Evolutionary conservation across 2,888 invertebrate species (phyloP).

Genomic region (Nephrotoma flavescens): DNA sequence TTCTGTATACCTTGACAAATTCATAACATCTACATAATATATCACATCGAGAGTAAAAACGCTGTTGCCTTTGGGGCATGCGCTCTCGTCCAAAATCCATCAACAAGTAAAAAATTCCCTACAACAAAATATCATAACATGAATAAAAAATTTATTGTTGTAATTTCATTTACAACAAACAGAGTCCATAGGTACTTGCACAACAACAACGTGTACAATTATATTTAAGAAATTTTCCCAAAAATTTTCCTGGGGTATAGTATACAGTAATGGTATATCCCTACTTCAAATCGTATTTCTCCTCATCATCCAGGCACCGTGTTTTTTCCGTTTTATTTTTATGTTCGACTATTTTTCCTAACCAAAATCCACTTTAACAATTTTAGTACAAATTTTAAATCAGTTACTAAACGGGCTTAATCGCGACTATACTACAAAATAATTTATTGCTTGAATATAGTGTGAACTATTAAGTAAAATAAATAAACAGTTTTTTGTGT

Average conservation of each 20-base stretch:
- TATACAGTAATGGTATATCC: background rate
- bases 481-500: background rate
- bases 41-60: background rate
- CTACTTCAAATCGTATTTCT: background rate
- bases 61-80: background rate
- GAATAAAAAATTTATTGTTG: background rate
- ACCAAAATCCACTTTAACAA: background rate
- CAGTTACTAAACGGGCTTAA: background rate
- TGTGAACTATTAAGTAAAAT: background rate
- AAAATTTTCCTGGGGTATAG: background rate
- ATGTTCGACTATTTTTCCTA: background rate
- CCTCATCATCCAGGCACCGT: slow-evolving; percentile 3
- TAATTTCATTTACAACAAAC: background rate
- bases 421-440: background rate
- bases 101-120: background rate
- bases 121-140: background rate
- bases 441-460: background rate
- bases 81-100: background rate
- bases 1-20: background rate
- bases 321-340: background rate
- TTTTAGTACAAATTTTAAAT: background rate
- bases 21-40: background rate
- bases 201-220: background rate
- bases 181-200: background rate
- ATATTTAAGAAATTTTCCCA: background rate